Percentiles rank a stretch among this genome's conserved stretches.
Conservation (phyloP, 2,888 invertebrate genomes). For the Oconnorella tubifera region DNA sequence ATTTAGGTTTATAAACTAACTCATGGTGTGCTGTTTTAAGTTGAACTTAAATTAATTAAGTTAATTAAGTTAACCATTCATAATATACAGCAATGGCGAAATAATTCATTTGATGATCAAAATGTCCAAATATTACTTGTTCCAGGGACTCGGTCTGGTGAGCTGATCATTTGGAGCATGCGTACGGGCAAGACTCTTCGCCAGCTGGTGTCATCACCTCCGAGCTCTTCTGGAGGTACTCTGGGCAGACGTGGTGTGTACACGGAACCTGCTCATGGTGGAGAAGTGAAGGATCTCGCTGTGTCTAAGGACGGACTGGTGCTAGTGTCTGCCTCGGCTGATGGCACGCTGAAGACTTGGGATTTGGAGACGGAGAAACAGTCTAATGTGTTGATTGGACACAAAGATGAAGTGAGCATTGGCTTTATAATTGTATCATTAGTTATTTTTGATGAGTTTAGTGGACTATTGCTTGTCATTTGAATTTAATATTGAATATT, state of each 20-base stretch:
- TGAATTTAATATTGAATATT: neutral
- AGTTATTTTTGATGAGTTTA: neutral
- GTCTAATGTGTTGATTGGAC: slow-evolving; percentile 35
- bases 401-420: slow-evolving; percentile 27
- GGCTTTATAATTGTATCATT: neutral
- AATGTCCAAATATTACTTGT: too few species aligned
- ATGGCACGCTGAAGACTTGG: slow-evolving; percentile 54
- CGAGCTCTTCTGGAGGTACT: slow-evolving; percentile 28
- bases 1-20: too few species aligned
- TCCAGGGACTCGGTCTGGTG: slow-evolving; percentile 52
- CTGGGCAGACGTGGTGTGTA: slow-evolving; percentile 14
- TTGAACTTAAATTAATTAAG: too few species aligned
- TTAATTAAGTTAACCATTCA: too few species aligned
- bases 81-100: too few species aligned
- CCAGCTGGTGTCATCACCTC: slow-evolving; percentile 46
- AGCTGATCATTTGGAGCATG: slow-evolving; percentile 55
- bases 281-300: slow-evolving; percentile 52
- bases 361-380: slow-evolving; percentile 51
- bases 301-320: slow-evolving; percentile 50
- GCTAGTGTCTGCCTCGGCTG: slow-evolving; percentile 53
- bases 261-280: slow-evolving; percentile 43
- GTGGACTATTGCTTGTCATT: neutral
- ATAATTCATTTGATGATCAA: too few species aligned
- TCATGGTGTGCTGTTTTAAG: too few species aligned
- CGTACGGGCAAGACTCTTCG: slow-evolving; percentile 48